phyloP scores from a whole-genome alignment of 1,140 invertebrate genomes.

The Trigoniulus corallinus region DNA sequence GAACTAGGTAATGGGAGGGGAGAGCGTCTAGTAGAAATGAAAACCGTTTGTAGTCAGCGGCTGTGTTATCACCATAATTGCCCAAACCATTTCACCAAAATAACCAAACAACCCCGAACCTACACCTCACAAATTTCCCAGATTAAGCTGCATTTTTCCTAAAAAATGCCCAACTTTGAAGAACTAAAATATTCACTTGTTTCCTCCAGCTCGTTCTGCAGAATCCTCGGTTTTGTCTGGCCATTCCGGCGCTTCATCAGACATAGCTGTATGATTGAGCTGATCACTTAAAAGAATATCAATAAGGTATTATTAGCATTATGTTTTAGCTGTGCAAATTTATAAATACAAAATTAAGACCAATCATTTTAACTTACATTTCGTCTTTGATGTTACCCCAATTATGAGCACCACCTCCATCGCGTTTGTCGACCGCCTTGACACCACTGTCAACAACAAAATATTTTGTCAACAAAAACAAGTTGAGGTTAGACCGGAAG shows the following conservation, averaged over 20 bases:
- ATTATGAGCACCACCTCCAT: constrained; percentile 83
- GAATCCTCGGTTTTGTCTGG: constrained; percentile 1
- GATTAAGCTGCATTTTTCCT: too few species aligned
- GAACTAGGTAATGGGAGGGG: too few species aligned
- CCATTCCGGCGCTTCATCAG: constrained; percentile 8
- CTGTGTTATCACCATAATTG: too few species aligned
- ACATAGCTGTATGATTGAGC: background rate
- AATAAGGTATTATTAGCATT: too few species aligned
- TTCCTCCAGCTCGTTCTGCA: constrained; percentile 1
- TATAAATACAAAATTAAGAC: too few species aligned
- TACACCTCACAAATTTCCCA: too few species aligned
- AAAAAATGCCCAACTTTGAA: background rate
- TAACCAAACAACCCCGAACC: too few species aligned
- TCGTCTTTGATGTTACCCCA: constrained; percentile 79
- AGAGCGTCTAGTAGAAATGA: too few species aligned
- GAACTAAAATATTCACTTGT: constrained; percentile 9
- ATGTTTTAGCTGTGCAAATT: too few species aligned
- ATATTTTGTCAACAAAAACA: background rate
- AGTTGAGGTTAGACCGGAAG: background rate
- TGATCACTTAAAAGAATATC: background rate
- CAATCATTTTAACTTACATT: background rate
- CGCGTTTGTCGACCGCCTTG: constrained; percentile 82
- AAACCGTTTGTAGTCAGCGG: too few species aligned
- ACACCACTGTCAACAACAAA: constrained; percentile 50
- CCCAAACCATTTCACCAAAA: too few species aligned